phyloP scores from a whole-genome alignment of 1,140 invertebrate genomes.

The Vanessa tameamea region DNA sequence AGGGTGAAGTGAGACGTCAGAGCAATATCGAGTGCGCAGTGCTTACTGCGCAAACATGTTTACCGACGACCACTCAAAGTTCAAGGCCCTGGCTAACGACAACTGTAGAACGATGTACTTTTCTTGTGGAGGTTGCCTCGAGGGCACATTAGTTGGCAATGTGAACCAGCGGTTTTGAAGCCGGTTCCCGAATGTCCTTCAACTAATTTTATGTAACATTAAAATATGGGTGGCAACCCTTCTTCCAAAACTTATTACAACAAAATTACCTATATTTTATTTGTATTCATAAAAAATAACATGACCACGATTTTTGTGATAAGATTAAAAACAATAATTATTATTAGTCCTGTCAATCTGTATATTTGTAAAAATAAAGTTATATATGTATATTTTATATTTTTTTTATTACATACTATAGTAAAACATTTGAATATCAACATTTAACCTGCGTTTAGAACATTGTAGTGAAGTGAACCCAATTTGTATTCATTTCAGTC shows the following conservation, averaged over 20 bases:
- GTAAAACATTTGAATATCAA: no score
- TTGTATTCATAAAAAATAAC: background rate
- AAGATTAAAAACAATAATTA: no score
- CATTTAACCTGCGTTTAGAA: background rate
- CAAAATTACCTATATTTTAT: background rate
- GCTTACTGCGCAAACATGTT: constrained; percentile 75
- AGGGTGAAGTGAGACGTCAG: constrained; percentile 59
- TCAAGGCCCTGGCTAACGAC: constrained; percentile 69
- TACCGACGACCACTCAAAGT: constrained; percentile 72
- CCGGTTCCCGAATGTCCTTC: constrained; percentile 22
- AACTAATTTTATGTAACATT: constrained; percentile 18
- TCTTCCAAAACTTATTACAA: no score
- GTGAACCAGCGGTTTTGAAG: constrained; percentile 19
- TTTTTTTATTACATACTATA: no score
- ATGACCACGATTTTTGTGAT: no score
- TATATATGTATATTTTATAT: no score
- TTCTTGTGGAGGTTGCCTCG: constrained; percentile 60
- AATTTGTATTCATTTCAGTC: constrained; percentile 1
- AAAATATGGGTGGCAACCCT: background rate
- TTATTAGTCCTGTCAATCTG: no score
- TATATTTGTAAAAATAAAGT: no score
- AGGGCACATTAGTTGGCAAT: constrained; percentile 48
- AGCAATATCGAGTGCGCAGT: constrained; percentile 70
- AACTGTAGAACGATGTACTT: constrained; percentile 64
- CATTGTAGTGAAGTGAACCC: background rate